Evolutionary conservation across 2,888 invertebrate species (phyloP), one percentile per base, ranked within the genome.

Genomic region (Microplitis manilae): DNA sequence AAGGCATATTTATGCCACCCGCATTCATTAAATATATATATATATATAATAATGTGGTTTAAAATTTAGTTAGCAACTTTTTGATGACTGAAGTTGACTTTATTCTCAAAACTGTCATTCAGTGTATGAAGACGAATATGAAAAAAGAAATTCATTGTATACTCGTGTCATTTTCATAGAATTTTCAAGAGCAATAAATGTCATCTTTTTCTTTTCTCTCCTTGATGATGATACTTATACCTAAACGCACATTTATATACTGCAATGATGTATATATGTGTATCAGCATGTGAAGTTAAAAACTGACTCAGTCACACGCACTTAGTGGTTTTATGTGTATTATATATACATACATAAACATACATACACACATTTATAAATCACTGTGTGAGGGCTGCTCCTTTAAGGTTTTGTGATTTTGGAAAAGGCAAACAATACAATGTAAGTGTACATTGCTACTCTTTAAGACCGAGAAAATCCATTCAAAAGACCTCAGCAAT

Each of bases 391-490:
- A 38, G 65, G 65, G 65, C 65, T 30, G 40, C 20, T 17, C 64
- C 7, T 39, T 50, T 7, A 79, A 76, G 81, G 83, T 81, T 84
- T 83, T 83, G 83, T 84, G 81, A 83, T 81, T 83, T 81, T 78
- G 79, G 81, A 83, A 84, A 50, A 86, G 81, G 84, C 83, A 82
- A 84, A 85, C 85, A 84, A 84, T 84, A 80, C 81, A 79, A 79
- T 77, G 13, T 50, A 50, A 50, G 50, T 50, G 50, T 67, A 75
- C 74, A 75, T n/a, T n/a, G n/a, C n/a, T n/a, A n/a, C 80, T 73
- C 80, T 79, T 79, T 77, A 79, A 69, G 41, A 79, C 60, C 79
- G 82, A 83, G 83, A 73, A 73, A 72, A 73, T 59, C 67, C 67
- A 67, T 73, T 73, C 38, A 73, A 73, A 73, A 67, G 50, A 73